These are phyloP conservation scores for Tragopan temminckii DNA, from an alignment of 2,797 vertebrate species.

Conservation along the genomic window DNA sequence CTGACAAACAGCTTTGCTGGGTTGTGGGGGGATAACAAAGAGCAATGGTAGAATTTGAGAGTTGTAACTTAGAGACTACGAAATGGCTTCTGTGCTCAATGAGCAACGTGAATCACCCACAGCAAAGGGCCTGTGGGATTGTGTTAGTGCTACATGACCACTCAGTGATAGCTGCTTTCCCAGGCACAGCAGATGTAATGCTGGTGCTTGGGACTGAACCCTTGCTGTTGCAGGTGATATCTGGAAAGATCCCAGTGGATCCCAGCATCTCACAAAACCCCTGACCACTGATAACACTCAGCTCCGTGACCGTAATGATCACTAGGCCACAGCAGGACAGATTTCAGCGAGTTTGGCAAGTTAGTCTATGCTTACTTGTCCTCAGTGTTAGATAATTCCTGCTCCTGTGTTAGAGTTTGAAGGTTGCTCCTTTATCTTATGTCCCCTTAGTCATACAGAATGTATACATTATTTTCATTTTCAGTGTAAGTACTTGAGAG, in stretches of 20 bases:
- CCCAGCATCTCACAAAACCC: neutral
- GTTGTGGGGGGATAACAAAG: neutral
- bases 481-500: neutral
- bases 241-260: neutral
- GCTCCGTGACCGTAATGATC: neutral
- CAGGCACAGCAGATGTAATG: neutral
- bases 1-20: neutral
- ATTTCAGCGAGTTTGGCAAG: neutral
- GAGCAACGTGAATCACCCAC: neutral
- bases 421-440: neutral
- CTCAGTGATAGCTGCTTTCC: neutral
- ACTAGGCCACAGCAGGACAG: neutral
- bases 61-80: neutral
- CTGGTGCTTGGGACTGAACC: neutral
- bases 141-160: fast-evolving
- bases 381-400: neutral
- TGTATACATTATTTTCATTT: neutral
- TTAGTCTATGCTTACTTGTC: neutral
- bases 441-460: neutral
- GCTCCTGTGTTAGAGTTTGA: neutral
- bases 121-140: neutral
- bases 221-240: no score
- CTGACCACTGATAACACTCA: neutral
- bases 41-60: neutral
- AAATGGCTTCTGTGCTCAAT: neutral